phyloP scores from a whole-genome alignment of 2,797 vertebrate genomes.

The Myotis daubentonii region DNA sequence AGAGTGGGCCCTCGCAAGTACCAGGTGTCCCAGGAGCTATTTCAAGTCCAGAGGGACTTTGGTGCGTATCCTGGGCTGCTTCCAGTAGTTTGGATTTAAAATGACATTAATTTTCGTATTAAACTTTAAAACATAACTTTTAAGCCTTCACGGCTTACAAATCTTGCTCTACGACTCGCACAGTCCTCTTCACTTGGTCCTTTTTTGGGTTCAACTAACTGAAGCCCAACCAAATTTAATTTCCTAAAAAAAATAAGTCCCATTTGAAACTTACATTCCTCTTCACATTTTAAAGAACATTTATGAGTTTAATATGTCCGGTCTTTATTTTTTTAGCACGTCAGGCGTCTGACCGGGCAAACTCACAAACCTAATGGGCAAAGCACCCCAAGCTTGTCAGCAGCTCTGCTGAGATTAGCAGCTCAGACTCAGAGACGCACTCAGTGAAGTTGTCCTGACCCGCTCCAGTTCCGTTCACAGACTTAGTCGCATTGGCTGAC shows the following conservation, averaged over 20 bases:
- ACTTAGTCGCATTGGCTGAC: neutral
- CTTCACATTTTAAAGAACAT: neutral
- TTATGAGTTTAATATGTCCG: neutral
- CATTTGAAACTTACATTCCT: conserved; percentile 2
- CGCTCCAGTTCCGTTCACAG: conserved; percentile 1
- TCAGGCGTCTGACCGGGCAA: neutral
- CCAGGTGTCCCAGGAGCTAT: neutral
- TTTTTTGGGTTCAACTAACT: conserved; percentile 6
- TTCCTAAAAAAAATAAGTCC: neutral
- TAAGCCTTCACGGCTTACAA: neutral
- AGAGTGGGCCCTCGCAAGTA: neutral
- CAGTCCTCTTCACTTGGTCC: neutral
- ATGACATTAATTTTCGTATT: neutral
- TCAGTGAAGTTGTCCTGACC: conserved; percentile 52
- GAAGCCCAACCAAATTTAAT: neutral
- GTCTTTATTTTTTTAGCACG: neutral
- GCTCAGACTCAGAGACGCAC: conserved; percentile 24
- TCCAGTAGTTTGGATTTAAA: neutral
- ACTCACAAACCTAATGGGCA: conserved; percentile 41
- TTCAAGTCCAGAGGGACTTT: neutral
- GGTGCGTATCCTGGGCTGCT: neutral
- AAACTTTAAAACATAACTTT: conserved; percentile 6
- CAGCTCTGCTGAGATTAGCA: neutral
- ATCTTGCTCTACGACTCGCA: neutral
- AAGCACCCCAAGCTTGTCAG: neutral